phyloP scores from a whole-genome alignment of 2,888 invertebrate genomes.

The Melinaea marsaeus region DNA sequence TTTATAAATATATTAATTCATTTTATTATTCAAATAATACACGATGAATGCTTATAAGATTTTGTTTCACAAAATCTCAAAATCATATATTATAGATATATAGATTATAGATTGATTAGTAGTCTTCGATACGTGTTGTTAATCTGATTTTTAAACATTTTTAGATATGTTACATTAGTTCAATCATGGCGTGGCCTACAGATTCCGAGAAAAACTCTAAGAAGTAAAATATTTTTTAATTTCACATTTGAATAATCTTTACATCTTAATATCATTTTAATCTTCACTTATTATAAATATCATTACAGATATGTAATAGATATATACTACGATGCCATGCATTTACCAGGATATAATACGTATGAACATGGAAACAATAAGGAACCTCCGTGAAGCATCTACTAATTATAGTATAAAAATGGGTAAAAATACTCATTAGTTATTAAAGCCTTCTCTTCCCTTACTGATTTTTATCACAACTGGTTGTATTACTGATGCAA shows the following conservation, averaged over 20 bases:
- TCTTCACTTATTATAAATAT: not conserved
- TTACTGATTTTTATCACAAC: constrained; percentile 92
- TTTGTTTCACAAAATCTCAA: too few relatives aligned
- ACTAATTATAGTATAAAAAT: constrained; percentile 79
- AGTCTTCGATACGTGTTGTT: not conserved
- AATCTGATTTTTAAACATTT: not conserved
- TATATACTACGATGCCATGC: constrained; percentile 64
- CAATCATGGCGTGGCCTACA: constrained; percentile 65
- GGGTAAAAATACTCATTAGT: constrained; percentile 84
- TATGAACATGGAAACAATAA: constrained; percentile 73
- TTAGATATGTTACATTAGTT: not conserved
- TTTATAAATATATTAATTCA: too few relatives aligned
- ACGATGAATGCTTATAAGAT: too few relatives aligned
- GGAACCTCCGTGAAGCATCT: constrained; percentile 60
- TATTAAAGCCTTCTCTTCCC: constrained; percentile 88
- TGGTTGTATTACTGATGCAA: constrained; percentile 87
- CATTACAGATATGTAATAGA: too few relatives aligned
- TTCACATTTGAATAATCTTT: too few relatives aligned
- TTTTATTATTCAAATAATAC: too few relatives aligned
- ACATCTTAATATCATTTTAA: not conserved
- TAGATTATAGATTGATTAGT: too few relatives aligned
- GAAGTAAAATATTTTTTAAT: constrained; percentile 45
- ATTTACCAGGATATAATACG: too few relatives aligned
- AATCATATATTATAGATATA: too few relatives aligned
- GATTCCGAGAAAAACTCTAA: constrained; percentile 49